Conservation (phyloP, 1,140 invertebrate species). For the Zaprionus tsacasi region DNA sequence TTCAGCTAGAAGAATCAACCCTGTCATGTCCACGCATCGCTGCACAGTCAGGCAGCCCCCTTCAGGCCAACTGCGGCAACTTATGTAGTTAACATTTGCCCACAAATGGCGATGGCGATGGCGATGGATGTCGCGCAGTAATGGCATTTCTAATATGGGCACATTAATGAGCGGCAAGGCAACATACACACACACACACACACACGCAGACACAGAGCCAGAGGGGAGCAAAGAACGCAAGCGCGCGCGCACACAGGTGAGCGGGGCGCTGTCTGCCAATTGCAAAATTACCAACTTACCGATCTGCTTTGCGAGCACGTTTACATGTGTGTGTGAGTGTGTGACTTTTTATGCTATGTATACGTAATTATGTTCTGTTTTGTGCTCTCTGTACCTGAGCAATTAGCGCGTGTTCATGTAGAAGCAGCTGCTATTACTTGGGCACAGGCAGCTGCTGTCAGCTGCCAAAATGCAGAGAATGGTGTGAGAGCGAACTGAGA, state of each 20-base stretch:
- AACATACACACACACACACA: neutral
- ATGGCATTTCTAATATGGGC: conserved; percentile 79
- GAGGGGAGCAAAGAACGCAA: conserved; percentile 4
- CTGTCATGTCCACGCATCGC: conserved; percentile 56
- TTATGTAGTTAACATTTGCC: conserved; percentile 71
- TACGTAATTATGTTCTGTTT: conserved; percentile 63
- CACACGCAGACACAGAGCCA: neutral
- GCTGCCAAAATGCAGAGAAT: conserved; percentile 34
- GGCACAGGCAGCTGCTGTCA: conserved; percentile 42
- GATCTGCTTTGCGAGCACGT: conserved; percentile 10
- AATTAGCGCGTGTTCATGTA: conserved; percentile 66
- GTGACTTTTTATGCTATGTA: conserved; percentile 8
- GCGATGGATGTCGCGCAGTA: conserved; percentile 66
- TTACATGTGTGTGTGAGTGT: conserved; percentile 18
- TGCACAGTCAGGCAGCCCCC: conserved; percentile 54
- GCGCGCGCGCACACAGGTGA: conserved; percentile 45
- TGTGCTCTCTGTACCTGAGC: conserved; percentile 71
- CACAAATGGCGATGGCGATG: conserved; percentile 78
- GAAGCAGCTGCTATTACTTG: conserved; percentile 55
- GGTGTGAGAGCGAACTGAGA: conserved; percentile 10
- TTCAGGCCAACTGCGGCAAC: conserved; percentile 43
- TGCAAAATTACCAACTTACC: conserved; percentile 70
- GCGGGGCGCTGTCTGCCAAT: conserved; percentile 38
- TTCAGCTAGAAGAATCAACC: conserved; percentile 43
- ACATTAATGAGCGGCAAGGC: conserved; percentile 62